Percentiles rank a stretch among this genome's conserved stretches.
phyloP scores from a whole-genome alignment of 2,888 invertebrate species.

The Drosophila putrida region DNA sequence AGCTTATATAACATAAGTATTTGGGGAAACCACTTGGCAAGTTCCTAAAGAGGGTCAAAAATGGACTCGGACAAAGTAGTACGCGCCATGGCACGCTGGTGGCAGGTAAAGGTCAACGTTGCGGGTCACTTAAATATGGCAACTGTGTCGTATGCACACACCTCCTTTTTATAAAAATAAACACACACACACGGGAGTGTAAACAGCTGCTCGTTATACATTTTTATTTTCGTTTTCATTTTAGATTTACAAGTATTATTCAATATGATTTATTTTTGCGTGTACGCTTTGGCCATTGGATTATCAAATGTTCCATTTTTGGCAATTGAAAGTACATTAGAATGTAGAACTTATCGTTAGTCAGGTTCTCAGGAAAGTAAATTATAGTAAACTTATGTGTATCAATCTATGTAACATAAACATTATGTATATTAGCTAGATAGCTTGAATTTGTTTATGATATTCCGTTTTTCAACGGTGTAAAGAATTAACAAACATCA shows the following conservation, averaged over 20 bases:
- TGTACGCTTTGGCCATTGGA: too few relatives aligned
- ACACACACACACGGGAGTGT: background rate
- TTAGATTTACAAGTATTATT: constrained; percentile 1
- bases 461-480: too few relatives aligned
- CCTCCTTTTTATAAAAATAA: constrained; percentile 45
- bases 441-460: too few relatives aligned
- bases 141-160: constrained; percentile 13
- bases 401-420: too few relatives aligned
- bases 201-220: background rate
- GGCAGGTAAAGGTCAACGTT: constrained; percentile 83
- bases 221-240: background rate
- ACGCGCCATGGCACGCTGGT: constrained; percentile 85
- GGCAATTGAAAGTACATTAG: too few relatives aligned
- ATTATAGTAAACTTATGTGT: too few relatives aligned
- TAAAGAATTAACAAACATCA: too few relatives aligned
- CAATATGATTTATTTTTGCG: constrained; percentile 1
- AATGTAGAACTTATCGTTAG: too few relatives aligned
- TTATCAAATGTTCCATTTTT: too few relatives aligned
- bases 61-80: constrained; percentile 85
- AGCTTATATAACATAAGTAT: constrained; percentile 77
- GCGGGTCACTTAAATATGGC: constrained; percentile 6
- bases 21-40: constrained; percentile 25
- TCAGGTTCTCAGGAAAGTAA: too few relatives aligned
- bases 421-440: too few relatives aligned
- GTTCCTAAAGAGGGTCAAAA: constrained; percentile 12